Evolutionary conservation across 2,113 vertebrate species (phyloP).

Genomic region (Delphinapterus leucas): DNA sequence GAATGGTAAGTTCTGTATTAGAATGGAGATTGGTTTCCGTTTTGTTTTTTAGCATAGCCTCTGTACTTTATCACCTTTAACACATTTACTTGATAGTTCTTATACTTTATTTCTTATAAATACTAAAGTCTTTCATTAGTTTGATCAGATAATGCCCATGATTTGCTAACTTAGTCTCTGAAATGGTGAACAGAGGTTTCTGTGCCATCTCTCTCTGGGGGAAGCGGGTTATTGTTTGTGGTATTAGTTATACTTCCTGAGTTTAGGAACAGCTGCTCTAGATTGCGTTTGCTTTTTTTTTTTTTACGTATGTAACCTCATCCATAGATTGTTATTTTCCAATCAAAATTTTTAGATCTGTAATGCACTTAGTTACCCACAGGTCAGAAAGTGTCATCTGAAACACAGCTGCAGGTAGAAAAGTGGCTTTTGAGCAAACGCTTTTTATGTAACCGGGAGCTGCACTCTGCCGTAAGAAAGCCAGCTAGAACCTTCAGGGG

Average conservation of each 20-base stretch:
- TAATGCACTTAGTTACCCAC: background rate
- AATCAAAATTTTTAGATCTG: background rate
- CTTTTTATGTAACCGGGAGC: background rate
- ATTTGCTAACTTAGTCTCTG: background rate
- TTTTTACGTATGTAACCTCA: background rate
- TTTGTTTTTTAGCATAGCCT: background rate
- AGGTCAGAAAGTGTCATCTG: background rate
- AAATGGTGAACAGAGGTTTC: background rate
- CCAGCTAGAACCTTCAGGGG: rapidly evolving
- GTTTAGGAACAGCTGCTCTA: background rate
- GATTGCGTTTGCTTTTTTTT: background rate
- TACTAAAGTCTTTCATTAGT: background rate
- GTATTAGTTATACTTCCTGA: background rate
- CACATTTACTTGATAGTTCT: background rate
- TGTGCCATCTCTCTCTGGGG: background rate
- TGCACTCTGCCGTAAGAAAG: rapidly evolving
- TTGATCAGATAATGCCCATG: background rate
- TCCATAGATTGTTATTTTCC: background rate
- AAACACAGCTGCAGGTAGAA: background rate
- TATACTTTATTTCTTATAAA: background rate
- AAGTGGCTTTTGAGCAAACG: background rate
- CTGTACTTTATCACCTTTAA: background rate
- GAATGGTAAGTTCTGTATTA: constrained; percentile 87
- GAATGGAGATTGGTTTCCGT: rapidly evolving
- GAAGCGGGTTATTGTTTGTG: background rate